Percentiles rank a stretch among this genome's conserved stretches.
Evolutionary conservation across 2,797 vertebrate genomes (phyloP).

Genomic region (Spinus olivaceus): DNA sequence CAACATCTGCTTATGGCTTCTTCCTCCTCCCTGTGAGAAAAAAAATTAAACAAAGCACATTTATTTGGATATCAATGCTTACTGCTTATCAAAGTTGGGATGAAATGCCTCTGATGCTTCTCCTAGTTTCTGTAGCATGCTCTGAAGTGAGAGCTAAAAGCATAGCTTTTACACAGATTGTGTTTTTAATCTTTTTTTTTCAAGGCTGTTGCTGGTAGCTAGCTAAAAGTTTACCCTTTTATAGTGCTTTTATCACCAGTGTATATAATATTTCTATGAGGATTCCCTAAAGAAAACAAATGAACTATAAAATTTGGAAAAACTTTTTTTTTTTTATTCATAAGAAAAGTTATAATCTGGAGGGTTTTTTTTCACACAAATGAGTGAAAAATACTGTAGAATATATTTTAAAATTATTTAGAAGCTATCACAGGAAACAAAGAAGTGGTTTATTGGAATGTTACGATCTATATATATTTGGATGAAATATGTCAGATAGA

Average conservation of each 20-base stretch:
- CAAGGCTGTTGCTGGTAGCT: background rate
- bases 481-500: background rate
- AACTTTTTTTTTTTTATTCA: background rate
- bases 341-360: background rate
- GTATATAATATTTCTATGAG: background rate
- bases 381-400: background rate
- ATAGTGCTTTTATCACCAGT: background rate
- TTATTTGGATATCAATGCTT: background rate
- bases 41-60: background rate
- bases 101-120: background rate
- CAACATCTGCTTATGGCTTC: slow-evolving; percentile 22
- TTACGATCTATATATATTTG: background rate
- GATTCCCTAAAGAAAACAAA: background rate
- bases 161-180: background rate
- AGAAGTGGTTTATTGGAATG: background rate
- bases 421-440: background rate
- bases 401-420: background rate
- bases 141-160: background rate
- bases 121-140: background rate
- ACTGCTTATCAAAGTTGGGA: background rate
- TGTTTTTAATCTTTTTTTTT: background rate
- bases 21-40: background rate
- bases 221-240: background rate
- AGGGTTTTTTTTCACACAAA: background rate
- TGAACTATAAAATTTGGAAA: background rate